A percentile compares a stretch with the other conserved stretches of the same genome.
Evolutionary conservation across 2,888 invertebrate genomes (phyloP).

Genomic region (Myopa tessellatipennis): DNA sequence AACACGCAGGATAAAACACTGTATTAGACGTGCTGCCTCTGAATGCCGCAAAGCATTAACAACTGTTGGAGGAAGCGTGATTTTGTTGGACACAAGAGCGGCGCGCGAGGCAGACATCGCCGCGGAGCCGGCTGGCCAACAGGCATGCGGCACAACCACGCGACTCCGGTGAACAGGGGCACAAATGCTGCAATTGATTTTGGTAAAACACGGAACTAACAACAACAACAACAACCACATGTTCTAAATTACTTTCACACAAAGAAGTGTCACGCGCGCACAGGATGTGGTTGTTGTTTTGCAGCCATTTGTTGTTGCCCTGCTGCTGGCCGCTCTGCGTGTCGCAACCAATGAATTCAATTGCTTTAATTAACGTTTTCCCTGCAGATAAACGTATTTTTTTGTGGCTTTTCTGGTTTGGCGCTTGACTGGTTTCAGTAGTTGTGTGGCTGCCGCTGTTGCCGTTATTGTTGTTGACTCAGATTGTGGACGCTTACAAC

Average conservation of each 20-base stretch:
- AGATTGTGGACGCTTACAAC: not conserved
- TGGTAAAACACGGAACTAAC: not conserved
- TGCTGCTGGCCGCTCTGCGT: not conserved
- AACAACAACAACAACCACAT: not conserved
- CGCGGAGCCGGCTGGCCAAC: not conserved
- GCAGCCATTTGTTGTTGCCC: not conserved
- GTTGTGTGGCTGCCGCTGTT: conserved; percentile 16
- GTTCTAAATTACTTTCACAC: not conserved
- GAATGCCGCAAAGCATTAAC: not conserved
- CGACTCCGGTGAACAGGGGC: not conserved
- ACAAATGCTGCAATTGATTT: not conserved
- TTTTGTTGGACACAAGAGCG: not conserved
- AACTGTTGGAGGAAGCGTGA: not conserved
- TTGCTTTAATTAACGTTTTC: conserved; percentile 35
- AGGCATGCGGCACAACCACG: not conserved
- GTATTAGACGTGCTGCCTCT: not conserved
- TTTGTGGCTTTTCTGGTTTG: conserved; percentile 16
- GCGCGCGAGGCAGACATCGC: not conserved
- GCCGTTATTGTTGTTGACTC: conserved; percentile 18
- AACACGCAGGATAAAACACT: too few species aligned
- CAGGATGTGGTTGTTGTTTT: not conserved
- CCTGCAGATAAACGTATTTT: conserved; percentile 22
- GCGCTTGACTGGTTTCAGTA: not conserved
- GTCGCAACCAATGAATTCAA: conserved; percentile 30
- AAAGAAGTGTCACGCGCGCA: not conserved